phyloP scores from a whole-genome alignment of 2,888 invertebrate species.

The Aspidapion aeneum region DNA sequence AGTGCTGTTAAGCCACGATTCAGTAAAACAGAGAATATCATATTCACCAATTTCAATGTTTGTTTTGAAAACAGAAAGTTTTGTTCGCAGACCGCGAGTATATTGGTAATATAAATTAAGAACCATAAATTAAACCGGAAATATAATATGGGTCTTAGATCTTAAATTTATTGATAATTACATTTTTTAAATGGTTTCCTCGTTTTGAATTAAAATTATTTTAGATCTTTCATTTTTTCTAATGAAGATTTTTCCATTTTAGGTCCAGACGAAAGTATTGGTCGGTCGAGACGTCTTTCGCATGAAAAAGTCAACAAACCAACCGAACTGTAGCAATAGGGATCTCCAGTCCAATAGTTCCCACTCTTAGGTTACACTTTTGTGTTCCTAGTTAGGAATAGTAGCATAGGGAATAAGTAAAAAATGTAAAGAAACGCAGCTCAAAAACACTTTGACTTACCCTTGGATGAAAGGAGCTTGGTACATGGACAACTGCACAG shows the following conservation, averaged over 20 bases:
- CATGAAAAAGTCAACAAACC: no score
- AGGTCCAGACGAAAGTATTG: conserved; percentile 1
- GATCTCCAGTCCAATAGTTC: no score
- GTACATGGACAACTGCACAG: no score
- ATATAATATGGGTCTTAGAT: neutral
- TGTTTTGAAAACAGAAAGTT: conserved; percentile 6
- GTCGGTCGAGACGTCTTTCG: no score
- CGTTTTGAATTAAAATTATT: conserved; percentile 1
- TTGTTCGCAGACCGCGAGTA: conserved; percentile 3
- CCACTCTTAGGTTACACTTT: no score
- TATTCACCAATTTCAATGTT: conserved; percentile 1
- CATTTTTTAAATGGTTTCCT: neutral
- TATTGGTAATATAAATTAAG: conserved; percentile 5
- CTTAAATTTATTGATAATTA: neutral
- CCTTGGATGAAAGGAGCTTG: no score
- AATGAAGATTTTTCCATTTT: conserved; percentile 1
- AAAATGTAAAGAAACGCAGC: no score
- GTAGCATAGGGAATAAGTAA: no score
- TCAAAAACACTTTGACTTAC: no score
- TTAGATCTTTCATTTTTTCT: conserved; percentile 9
- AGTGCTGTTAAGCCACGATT: conserved; percentile 8
- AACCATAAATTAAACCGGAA: neutral
- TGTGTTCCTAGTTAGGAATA: no score
- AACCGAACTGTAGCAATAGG: no score
- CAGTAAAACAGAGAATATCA: conserved; percentile 11